Base-by-base conservation (phyloP, 2,888 invertebrate genomes). In the Iselma pallidipennis region DNA sequence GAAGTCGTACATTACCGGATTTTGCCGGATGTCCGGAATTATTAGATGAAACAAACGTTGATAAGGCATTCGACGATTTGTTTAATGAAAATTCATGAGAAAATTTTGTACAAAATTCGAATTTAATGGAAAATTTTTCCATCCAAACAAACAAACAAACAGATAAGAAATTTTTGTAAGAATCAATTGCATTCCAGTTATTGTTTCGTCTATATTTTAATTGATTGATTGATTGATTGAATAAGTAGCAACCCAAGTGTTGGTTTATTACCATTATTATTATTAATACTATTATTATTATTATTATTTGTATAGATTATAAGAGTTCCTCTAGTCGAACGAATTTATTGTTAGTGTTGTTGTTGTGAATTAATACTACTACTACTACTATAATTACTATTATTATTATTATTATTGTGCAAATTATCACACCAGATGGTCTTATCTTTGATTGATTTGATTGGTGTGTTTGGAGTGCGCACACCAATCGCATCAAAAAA, bases 1-100 rank as follows among this genome's bases (percentile, higher is more conserved):
- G 91, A 74, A 92, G 91, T 80, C 88, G 89, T 75, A 92, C 92
- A 33, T 87, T 92, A 87, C 91, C 91, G 6, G 88, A 90, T 67
- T 87, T 91, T 68, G 83, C 0, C 19, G 19, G n/a, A n/a, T 83
- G 83, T 75, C 83, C 89, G 56, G 87, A 88, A 80, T 82, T 86
- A 77, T 82, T 86, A 78, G 92, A 91, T 81, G 92, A 91, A 81
- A 88, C 85, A 82, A 92, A 94, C 83, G 91, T 94, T 64, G 95
- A 95, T 80, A 90, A 89, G 83, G 92, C 92, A 71, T 95, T 95
- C 84, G 94, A 95, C 80, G 90, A 91, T 82, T 86, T 95, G 74
- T 92, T 94, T 85, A 77, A 76, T 61, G 74, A 79, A 48, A 76
- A 74, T 67, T 74, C 76, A 55, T 80, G 77, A 82, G n/a, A 50